phyloP scores from a whole-genome alignment of 2,797 vertebrate genomes.

The Lepilemur ruficaudatus region DNA sequence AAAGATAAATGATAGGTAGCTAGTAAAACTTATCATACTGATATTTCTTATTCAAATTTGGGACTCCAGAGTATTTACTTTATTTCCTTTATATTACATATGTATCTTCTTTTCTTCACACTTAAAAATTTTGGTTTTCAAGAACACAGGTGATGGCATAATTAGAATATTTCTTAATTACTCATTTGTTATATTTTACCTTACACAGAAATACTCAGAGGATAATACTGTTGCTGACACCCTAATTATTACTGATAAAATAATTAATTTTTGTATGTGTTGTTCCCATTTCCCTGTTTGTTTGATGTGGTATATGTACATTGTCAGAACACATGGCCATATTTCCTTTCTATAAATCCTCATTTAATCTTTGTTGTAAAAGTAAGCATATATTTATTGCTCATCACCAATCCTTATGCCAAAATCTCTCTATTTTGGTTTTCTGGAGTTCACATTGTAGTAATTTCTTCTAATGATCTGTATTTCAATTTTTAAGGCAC shows the following conservation, averaged over 20 bases:
- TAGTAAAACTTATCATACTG: not conserved
- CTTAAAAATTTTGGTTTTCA: not conserved
- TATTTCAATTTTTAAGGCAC: not conserved
- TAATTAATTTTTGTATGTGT: not conserved
- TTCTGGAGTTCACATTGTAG: not conserved
- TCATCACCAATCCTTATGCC: not conserved
- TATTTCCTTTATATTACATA: not conserved
- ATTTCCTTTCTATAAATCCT: not conserved
- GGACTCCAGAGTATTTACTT: not conserved
- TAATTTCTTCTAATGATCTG: not conserved
- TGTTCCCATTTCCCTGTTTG: not conserved
- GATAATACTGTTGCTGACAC: not conserved
- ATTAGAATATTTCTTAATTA: not conserved
- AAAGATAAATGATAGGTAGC: not conserved
- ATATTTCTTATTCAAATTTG: not conserved
- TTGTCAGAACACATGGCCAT: not conserved
- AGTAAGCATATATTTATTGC: not conserved
- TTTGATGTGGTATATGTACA: not conserved
- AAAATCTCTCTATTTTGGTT: not conserved
- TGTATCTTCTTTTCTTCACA: not conserved
- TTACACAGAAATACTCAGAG: not conserved
- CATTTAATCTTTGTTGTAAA: not conserved
- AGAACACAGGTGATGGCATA: not conserved
- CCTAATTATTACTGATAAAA: not conserved
- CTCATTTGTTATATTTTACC: not conserved